Conservation (phyloP, 1,140 invertebrate species). For the Berghia stephanieae region DNA sequence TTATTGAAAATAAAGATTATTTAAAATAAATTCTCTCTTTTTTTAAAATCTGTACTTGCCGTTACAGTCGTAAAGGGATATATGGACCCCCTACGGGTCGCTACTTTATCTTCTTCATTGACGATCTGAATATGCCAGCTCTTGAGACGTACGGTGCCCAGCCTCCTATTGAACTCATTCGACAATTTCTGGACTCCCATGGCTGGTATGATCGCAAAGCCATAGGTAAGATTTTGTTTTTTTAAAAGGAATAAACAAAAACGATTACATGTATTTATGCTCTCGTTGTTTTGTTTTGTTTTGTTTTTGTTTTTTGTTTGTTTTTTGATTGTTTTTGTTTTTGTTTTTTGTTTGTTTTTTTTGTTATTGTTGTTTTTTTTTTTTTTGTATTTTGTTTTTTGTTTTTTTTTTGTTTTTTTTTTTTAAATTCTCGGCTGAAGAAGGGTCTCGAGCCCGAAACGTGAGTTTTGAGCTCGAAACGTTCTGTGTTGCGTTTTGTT, state of each 20-base stretch:
- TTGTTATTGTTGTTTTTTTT: too few relatives aligned
- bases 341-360: background rate
- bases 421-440: too few relatives aligned
- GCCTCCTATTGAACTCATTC: constrained; percentile 65
- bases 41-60: too few relatives aligned
- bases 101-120: constrained; percentile 66
- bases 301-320: background rate
- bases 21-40: too few relatives aligned
- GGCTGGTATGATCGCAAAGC: constrained; percentile 78
- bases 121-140: constrained; percentile 69
- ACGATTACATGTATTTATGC: too few relatives aligned
- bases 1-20: too few relatives aligned
- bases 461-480: too few relatives aligned
- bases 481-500: too few relatives aligned
- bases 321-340: background rate
- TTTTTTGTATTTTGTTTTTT: too few relatives aligned
- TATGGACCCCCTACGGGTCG: constrained; percentile 68
- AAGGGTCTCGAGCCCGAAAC: too few relatives aligned
- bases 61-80: constrained; percentile 67
- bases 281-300: background rate
- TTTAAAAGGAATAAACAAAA: background rate
- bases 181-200: constrained; percentile 66
- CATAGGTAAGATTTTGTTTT: constrained; percentile 70
- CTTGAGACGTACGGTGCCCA: constrained; percentile 66
- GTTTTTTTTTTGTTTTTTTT: too few relatives aligned